Conservation (phyloP, 2,888 invertebrate species). For the Tetheella fluctuosa region DNA sequence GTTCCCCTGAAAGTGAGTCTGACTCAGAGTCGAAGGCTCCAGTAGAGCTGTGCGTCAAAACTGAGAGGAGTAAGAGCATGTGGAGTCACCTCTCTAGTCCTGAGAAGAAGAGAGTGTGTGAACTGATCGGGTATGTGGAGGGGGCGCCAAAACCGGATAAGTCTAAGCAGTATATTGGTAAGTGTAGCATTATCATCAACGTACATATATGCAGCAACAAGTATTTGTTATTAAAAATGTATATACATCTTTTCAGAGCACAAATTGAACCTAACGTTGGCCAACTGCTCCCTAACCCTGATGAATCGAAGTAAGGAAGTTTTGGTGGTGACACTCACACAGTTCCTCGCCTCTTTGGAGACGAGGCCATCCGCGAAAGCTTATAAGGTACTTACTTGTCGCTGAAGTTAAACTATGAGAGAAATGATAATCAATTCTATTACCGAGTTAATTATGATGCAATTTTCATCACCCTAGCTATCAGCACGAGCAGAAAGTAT, state of each 20-base stretch:
- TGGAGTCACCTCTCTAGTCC: constrained; percentile 87
- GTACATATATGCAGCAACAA: background rate
- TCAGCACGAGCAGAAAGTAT: constrained; percentile 90
- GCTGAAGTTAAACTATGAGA: too few species aligned
- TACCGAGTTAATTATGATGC: too few species aligned
- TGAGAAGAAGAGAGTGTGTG: constrained; percentile 85
- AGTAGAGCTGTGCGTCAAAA: constrained; percentile 79
- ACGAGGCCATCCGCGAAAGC: constrained; percentile 87
- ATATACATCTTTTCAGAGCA: constrained; percentile 83
- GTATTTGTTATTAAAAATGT: background rate
- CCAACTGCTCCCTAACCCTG: constrained; percentile 88
- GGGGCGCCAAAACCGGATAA: constrained; percentile 76
- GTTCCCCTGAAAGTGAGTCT: constrained; percentile 54
- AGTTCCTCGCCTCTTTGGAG: constrained; percentile 88
- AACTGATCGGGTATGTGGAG: constrained; percentile 86
- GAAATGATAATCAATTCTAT: too few species aligned
- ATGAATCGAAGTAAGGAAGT: constrained; percentile 88
- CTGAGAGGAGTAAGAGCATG: constrained; percentile 79
- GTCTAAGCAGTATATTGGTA: constrained; percentile 85
- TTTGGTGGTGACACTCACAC: constrained; percentile 88
- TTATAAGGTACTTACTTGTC: constrained; percentile 77
- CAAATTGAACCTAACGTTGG: constrained; percentile 89
- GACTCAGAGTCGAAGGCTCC: constrained; percentile 44
- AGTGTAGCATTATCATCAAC: constrained; percentile 24
- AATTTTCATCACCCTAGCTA: constrained; percentile 53